A percentile compares a stretch with the other conserved stretches of the same genome.
Evolutionary conservation across 1,140 invertebrate species (phyloP).

Genomic region (Tetragonula clypearis): DNA sequence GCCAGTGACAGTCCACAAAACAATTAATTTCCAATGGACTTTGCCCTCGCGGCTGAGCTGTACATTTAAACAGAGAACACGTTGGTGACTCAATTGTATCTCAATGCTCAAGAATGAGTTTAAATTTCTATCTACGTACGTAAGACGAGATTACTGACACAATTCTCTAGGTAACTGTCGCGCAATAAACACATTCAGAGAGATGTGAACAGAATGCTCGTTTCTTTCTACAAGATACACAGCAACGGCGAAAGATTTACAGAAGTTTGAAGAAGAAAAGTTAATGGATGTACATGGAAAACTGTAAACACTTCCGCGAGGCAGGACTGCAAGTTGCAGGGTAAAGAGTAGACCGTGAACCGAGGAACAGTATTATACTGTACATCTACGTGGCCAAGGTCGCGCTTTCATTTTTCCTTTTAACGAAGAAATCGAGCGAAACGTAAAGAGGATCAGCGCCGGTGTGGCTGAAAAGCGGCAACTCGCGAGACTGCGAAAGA

Average conservation of each 20-base stretch:
- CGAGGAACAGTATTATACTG: background rate
- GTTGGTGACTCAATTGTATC: too few relatives aligned
- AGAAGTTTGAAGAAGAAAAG: background rate
- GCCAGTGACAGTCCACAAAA: too few relatives aligned
- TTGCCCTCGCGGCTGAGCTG: too few relatives aligned
- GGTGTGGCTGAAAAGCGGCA: background rate
- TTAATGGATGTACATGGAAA: background rate
- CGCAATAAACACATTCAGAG: too few relatives aligned
- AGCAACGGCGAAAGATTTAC: too few relatives aligned
- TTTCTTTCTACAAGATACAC: background rate
- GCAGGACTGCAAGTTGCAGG: background rate
- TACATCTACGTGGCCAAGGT: background rate
- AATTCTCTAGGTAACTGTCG: too few relatives aligned
- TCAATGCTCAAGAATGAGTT: too few relatives aligned
- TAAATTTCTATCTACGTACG: too few relatives aligned
- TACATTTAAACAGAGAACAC: too few relatives aligned
- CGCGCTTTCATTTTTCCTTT: background rate
- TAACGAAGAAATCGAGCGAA: conserved; percentile 6
- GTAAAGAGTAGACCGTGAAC: background rate
- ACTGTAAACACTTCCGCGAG: conserved; percentile 4
- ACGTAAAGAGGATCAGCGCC: background rate
- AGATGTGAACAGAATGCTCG: background rate
- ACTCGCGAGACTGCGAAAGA: background rate
- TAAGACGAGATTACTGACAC: too few relatives aligned
- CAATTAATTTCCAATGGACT: too few relatives aligned